These are phyloP conservation scores for Polypterus bichir DNA, from an alignment of 2,113 vertebrate species.

Conservation along the genomic window DNA sequence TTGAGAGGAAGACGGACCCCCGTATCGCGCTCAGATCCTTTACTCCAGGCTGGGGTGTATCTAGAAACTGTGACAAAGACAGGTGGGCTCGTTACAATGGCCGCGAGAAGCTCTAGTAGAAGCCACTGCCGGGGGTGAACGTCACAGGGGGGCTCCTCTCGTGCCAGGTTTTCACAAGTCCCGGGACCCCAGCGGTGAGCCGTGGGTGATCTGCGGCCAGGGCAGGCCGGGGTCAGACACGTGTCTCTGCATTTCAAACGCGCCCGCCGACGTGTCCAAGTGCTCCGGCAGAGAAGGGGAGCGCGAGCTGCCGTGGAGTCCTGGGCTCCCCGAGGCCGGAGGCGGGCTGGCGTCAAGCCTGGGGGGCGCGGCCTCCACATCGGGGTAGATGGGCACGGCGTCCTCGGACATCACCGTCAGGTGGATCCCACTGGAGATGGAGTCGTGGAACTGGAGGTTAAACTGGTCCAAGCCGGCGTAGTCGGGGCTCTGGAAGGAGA, in stretches of 20 bases:
- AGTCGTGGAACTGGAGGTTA: slow-evolving; percentile 49
- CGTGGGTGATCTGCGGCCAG: slow-evolving; percentile 32
- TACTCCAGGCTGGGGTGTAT: too few species aligned
- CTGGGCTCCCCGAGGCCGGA: slow-evolving; percentile 32
- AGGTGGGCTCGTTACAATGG: too few species aligned
- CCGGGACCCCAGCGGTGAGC: not conserved
- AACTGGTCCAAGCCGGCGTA: slow-evolving; percentile 43
- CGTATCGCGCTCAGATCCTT: too few species aligned
- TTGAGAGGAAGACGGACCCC: too few species aligned
- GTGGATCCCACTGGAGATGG: slow-evolving; percentile 50
- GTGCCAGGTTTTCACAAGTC: too few species aligned
- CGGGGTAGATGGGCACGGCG: slow-evolving; percentile 38
- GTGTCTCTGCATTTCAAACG: slow-evolving; percentile 69
- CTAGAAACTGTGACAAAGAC: too few species aligned
- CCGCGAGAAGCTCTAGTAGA: too few species aligned
- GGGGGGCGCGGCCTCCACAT: slow-evolving; percentile 37
- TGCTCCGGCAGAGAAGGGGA: slow-evolving; percentile 82
- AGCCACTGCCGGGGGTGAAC: too few species aligned
- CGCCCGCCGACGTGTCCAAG: slow-evolving; percentile 51
- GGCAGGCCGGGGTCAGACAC: slow-evolving; percentile 71
- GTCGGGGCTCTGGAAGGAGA: slow-evolving; percentile 46
- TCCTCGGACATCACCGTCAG: slow-evolving; percentile 46
- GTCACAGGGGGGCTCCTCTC: too few species aligned
- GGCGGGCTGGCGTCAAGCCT: slow-evolving; percentile 17
- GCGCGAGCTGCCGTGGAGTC: slow-evolving; percentile 47